phyloP scores from a whole-genome alignment of 2,888 invertebrate genomes.

The Diploptera punctata region DNA sequence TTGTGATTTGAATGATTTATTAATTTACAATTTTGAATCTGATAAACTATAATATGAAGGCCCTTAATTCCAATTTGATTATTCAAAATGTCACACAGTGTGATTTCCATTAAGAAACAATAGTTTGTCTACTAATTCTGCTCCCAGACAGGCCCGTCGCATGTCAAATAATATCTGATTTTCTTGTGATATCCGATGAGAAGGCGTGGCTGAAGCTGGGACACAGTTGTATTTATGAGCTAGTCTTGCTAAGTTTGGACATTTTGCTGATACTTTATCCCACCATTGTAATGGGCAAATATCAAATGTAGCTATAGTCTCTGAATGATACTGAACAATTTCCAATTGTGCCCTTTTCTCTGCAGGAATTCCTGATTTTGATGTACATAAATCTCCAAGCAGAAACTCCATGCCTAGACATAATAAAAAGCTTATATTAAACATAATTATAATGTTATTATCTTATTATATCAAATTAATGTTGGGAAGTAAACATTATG shows the following conservation, averaged over 20 bases:
- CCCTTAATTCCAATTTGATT: too few relatives aligned
- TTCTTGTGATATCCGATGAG: constrained; percentile 53
- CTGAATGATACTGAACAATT: constrained; percentile 57
- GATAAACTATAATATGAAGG: too few relatives aligned
- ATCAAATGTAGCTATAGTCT: constrained; percentile 55
- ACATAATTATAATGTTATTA: too few relatives aligned
- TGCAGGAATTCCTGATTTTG: constrained; percentile 53
- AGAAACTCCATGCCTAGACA: constrained; percentile 57
- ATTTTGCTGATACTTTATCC: constrained; percentile 53
- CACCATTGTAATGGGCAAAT: constrained; percentile 59
- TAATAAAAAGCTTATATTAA: too few relatives aligned
- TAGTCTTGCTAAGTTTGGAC: constrained; percentile 54
- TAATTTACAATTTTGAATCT: too few relatives aligned
- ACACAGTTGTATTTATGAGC: constrained; percentile 57
- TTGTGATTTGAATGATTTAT: too few relatives aligned
- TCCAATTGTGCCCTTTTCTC: constrained; percentile 57
- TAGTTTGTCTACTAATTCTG: constrained; percentile 54
- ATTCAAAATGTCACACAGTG: constrained; percentile 20
- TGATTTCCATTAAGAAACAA: constrained; percentile 54
- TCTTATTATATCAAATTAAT: too few relatives aligned
- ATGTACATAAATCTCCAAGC: constrained; percentile 52
- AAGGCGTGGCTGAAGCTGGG: constrained; percentile 56
- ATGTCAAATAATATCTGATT: constrained; percentile 53
- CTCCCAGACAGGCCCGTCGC: constrained; percentile 53
- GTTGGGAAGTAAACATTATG: too few relatives aligned